Evolutionary conservation across 2,113 vertebrate genomes (phyloP), one percentile per base, ranked within the genome.

Genomic region (Athene noctua): DNA sequence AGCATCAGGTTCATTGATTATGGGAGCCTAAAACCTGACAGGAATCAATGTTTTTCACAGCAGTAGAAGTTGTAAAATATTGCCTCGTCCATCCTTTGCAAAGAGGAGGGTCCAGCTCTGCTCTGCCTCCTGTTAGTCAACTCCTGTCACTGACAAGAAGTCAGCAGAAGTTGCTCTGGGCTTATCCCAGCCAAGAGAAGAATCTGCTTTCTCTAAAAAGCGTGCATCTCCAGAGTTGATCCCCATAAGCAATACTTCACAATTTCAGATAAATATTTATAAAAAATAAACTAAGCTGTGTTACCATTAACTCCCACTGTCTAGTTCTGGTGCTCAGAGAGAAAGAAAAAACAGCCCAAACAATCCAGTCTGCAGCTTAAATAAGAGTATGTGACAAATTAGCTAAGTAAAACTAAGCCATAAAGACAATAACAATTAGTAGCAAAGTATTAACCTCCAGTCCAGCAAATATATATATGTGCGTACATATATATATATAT

Each of bases 231-330:
- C 23, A 91, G 46, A 93, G 42, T 59, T 22, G 63, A 73, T 57
- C 51, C 77, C 47, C 2, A 1, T 57, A 68, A 94, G 54, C 49
- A 94, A 87, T 27, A 49, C 57, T 95, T 92, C 70, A 86, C 52
- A 44, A 92, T 75, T 90, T 84, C 84, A 95, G 61, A 86, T 38
- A 93, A 84, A 74, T 91, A 86, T 96, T 94, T 94, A 94, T 77
- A 30, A 84, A 90, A 96, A 86, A 68, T 75, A 84, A 89, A 54
- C 44, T 72, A 89, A 63, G 11, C 19, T 92, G 40, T 92, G 49
- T 66, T 79, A 49, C 65, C 80, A 73, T 85, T 88, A 93, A 77
- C 63, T 94, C 65, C 81, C 75, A 83, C 59, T 80, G 55, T 86
- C 82, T 80, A 61, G 23, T 83, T 88, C n/a, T 94, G 72, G 44